Conservation (phyloP, 2,888 invertebrate genomes). For the Drosophila neoperkinsi region DNA sequence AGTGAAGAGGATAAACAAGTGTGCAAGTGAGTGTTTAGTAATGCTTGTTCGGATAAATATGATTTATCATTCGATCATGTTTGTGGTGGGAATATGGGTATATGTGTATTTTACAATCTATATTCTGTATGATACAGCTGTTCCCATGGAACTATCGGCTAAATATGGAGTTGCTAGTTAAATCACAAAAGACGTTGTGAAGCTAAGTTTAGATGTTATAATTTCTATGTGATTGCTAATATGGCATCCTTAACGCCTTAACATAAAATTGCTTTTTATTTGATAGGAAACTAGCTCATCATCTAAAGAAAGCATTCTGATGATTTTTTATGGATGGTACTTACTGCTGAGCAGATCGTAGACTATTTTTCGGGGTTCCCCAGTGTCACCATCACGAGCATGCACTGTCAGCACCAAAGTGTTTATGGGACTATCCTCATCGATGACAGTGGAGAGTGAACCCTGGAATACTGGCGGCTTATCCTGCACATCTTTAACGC, state of each 20-base stretch:
- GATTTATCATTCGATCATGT: no score
- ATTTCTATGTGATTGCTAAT: background rate
- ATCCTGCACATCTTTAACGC: constrained; percentile 94
- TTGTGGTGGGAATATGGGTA: no score
- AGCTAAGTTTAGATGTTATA: background rate
- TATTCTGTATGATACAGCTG: background rate
- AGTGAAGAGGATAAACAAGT: background rate
- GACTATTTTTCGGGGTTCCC: constrained; percentile 91
- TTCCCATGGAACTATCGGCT: background rate
- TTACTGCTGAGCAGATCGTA: constrained; percentile 93
- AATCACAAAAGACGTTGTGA: background rate
- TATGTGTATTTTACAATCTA: background rate
- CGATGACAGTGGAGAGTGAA: constrained; percentile 91
- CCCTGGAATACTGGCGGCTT: constrained; percentile 94
- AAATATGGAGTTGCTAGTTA: background rate
- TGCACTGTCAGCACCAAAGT: constrained; percentile 91
- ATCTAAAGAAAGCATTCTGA: background rate
- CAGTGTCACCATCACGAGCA: constrained; percentile 94
- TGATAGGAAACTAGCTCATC: background rate
- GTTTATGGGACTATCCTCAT: constrained; percentile 94
- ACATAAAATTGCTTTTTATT: background rate
- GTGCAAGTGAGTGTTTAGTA: background rate
- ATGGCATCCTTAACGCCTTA: background rate
- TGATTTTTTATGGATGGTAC: constrained; percentile 65
- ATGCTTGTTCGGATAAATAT: background rate